Evolutionary conservation across 1,140 invertebrate genomes (phyloP), one percentile per base, ranked within the genome.

Genomic region (Brachionus calyciflorus): DNA sequence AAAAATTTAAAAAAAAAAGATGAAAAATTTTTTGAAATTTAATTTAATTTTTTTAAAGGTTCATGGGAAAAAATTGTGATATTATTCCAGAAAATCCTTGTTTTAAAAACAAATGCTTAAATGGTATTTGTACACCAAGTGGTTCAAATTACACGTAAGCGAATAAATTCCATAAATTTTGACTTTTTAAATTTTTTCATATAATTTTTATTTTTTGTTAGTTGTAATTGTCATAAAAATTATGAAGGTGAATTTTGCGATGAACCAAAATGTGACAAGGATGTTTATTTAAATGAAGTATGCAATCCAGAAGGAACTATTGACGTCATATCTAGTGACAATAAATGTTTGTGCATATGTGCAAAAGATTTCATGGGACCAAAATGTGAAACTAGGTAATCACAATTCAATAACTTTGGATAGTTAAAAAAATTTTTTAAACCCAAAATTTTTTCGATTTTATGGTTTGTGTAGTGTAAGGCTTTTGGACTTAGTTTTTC

Each of bases 301-400:
- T 73, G 69, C 26, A 51, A 41, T 55, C 5, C 6, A 24, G 51
- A 73, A 21, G 69, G 69, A 12, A 73, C 69, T 12, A 21, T 40
- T 3, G 69, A 73, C 19, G 69, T 73, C 1, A 26, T 49, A 26
- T 37, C 17, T 10, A 37, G 24, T 19, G 40, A 51, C 28, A 41
- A 41, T 26, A 55, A 73, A 41, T 73, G 69, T 40, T 51, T 49
- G n/a, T 73, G 69, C 33, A 49, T 51, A 14, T 73, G 69, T 33
- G 28, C 49, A 4, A 37, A 26, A 12, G 69, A 41, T 26, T 73
- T n/a, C 14, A 44, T 44, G 12, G 60, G 60, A 19, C 19, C 40
- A 65, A 41, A 41, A 14, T 65, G 60, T 24, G 60, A 65, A 10
- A 65, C 40, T 5, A 63, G 33, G 57, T 63, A 63, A 63, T 1